phyloP scores from a whole-genome alignment of 2,113 vertebrate species.

The Nannobrachium achirus region DNA sequence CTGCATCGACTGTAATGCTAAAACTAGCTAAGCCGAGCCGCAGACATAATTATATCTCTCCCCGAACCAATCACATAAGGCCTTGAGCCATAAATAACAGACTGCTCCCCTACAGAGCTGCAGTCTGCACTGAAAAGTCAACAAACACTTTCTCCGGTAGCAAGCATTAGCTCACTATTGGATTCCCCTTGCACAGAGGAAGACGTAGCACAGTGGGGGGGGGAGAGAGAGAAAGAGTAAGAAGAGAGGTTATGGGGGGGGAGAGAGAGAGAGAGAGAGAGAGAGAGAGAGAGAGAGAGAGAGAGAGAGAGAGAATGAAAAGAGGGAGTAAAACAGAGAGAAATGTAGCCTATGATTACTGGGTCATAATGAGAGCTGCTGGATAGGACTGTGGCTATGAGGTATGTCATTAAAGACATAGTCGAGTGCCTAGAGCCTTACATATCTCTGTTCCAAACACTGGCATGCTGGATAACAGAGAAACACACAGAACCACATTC shows the following conservation, averaged over 20 bases:
- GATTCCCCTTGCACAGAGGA: conserved; percentile 44
- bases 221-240: conserved; percentile 26
- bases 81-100: conserved; percentile 75
- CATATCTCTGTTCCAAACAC: conserved; percentile 57
- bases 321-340: conserved; percentile 49
- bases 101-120: conserved; percentile 70
- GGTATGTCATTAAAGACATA: conserved; percentile 72
- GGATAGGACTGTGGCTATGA: conserved; percentile 60
- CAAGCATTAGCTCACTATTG: conserved; percentile 57
- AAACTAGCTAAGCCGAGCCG: conserved; percentile 57
- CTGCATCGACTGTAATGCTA: conserved; percentile 61
- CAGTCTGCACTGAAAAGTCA: conserved; percentile 73
- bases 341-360: conserved; percentile 74
- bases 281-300: conserved; percentile 14
- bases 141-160: conserved; percentile 74
- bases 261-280: conserved; percentile 35
- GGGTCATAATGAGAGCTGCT: conserved; percentile 66
- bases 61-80: conserved; percentile 68
- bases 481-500: conserved; percentile 3
- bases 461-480: conserved; percentile 36
- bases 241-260: too few species aligned
- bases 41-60: conserved; percentile 77
- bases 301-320: conserved; percentile 34
- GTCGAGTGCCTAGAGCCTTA: conserved; percentile 46
- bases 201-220: conserved; percentile 38